Percentiles rank a stretch among this genome's conserved stretches.
These are phyloP conservation scores for Aporrectodea caliginosa DNA, from an alignment of 1,140 invertebrate species.

Conservation along the genomic window DNA sequence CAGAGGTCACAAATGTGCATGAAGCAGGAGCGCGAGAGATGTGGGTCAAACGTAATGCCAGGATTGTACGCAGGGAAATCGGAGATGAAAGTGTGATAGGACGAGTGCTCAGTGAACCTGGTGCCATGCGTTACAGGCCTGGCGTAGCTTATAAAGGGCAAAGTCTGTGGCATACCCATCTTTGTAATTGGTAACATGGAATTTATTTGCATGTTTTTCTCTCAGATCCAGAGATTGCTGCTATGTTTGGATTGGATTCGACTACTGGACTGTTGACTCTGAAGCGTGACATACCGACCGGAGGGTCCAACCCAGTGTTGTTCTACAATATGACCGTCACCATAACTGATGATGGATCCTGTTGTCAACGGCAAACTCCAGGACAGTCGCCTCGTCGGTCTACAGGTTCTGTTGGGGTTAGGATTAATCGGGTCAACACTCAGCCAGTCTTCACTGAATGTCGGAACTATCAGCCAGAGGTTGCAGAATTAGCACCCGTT, in stretches of 20 bases:
- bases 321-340: slow-evolving; percentile 2
- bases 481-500: neutral
- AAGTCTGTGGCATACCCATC: too few relatives aligned
- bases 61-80: too few relatives aligned
- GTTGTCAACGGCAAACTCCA: neutral
- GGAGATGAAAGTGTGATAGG: too few relatives aligned
- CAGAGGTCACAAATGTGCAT: too few relatives aligned
- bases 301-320: neutral
- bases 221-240: too few relatives aligned
- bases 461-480: neutral
- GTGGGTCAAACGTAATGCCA: too few relatives aligned
- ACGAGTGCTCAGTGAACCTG: too few relatives aligned
- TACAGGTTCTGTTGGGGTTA: neutral
- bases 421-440: slow-evolving; percentile 28
- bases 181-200: too few relatives aligned
- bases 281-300: neutral
- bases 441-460: slow-evolving; percentile 29
- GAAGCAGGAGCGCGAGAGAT: too few relatives aligned
- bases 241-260: slow-evolving; percentile 14
- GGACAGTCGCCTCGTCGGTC: neutral
- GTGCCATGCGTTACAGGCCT: too few relatives aligned
- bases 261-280: slow-evolving; percentile 22
- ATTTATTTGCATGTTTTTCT: too few relatives aligned
- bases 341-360: slow-evolving; percentile 18
- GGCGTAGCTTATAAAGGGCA: too few relatives aligned